Evolutionary conservation across 2,797 vertebrate species (phyloP).

Genomic region (Helicolenus hilgendorfi): DNA sequence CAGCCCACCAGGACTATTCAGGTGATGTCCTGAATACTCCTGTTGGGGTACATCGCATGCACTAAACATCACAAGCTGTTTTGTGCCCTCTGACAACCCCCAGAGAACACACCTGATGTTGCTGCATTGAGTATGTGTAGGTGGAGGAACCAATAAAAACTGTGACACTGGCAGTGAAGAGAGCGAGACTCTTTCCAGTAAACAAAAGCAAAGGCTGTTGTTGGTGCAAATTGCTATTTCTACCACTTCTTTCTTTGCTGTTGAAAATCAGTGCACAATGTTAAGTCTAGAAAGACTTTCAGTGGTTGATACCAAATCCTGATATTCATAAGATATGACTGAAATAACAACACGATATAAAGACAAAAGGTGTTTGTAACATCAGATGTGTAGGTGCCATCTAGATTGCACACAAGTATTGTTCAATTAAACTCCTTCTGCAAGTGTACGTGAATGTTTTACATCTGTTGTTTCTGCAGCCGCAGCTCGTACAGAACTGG

Average conservation of each 20-base stretch:
- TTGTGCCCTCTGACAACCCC: constrained; percentile 28
- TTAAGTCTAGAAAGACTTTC: neutral
- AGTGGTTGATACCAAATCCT: neutral
- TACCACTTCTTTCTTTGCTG: neutral
- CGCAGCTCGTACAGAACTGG: constrained; percentile 98
- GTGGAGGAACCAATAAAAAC: constrained; percentile 7
- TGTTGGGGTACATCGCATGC: neutral
- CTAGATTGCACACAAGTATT: neutral
- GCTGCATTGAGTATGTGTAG: neutral
- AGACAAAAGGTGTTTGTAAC: neutral
- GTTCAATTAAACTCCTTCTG: constrained; percentile 1
- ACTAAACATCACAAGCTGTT: constrained; percentile 29
- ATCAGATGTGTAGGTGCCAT: neutral
- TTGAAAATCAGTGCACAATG: neutral
- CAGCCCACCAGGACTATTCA: neutral
- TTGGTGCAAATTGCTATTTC: neutral
- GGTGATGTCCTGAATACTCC: neutral
- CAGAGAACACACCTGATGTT: constrained; percentile 16
- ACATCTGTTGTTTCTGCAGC: constrained; percentile 89
- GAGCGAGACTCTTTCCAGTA: neutral
- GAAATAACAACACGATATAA: neutral
- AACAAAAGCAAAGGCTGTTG: neutral
- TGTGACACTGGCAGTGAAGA: constrained; percentile 32
- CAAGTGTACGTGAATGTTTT: constrained; percentile 15
- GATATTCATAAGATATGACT: neutral